Percentiles rank a stretch among this genome's conserved stretches.
phyloP scores from a whole-genome alignment of 2,888 invertebrate species.

The Pterostichus niger region DNA sequence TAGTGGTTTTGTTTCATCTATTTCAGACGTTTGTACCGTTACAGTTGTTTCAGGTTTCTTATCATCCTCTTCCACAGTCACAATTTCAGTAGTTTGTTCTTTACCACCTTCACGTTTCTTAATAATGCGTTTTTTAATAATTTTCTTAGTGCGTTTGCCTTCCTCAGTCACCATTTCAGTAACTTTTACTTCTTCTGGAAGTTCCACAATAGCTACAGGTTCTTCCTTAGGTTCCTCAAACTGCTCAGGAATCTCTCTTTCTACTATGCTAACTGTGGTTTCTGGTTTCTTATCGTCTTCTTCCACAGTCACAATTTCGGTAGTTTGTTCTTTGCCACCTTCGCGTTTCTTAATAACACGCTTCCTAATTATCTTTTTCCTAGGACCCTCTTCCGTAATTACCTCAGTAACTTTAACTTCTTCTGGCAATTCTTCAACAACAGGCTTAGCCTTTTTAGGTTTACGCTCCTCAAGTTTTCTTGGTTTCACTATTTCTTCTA shows the following conservation, averaged over 20 bases:
- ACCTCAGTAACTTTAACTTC: constrained; percentile 71
- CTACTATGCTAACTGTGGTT: constrained; percentile 72
- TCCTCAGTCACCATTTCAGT: constrained; percentile 71
- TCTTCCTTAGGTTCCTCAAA: constrained; percentile 68
- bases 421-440: constrained; percentile 73
- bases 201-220: constrained; percentile 69
- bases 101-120: constrained; percentile 73
- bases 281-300: constrained; percentile 75
- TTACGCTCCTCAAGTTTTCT: constrained; percentile 64
- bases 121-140: constrained; percentile 73
- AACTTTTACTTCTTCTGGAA: constrained; percentile 74
- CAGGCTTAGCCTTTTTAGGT: constrained; percentile 68
- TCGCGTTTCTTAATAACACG: constrained; percentile 73
- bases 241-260: constrained; percentile 72
- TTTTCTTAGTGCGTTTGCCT: constrained; percentile 72
- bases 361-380: constrained; percentile 70
- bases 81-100: constrained; percentile 73
- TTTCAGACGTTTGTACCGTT: constrained; percentile 70
- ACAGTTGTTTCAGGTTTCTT: constrained; percentile 75
- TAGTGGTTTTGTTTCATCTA: constrained; percentile 64
- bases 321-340: constrained; percentile 70
- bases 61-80: constrained; percentile 74
- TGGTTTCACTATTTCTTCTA: constrained; percentile 68
- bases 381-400: constrained; percentile 67
- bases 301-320: constrained; percentile 74